A percentile compares a stretch with the other conserved stretches of the same genome.
phyloP scores from a whole-genome alignment of 2,888 invertebrate genomes.

The Parnassius glacialis region DNA sequence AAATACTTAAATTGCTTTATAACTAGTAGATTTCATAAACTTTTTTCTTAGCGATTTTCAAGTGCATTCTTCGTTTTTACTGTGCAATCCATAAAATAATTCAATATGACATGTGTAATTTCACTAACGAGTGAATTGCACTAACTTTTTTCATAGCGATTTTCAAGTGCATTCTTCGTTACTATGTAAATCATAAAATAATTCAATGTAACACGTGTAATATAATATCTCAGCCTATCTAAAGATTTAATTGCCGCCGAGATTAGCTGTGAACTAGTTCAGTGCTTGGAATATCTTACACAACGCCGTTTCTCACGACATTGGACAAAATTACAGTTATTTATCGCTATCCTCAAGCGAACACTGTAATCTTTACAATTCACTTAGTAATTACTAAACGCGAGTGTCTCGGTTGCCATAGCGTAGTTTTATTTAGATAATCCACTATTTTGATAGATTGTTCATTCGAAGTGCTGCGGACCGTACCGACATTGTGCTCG shows the following conservation, averaged over 20 bases:
- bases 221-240: conserved; percentile 48
- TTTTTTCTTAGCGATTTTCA: no score
- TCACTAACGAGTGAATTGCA: not conserved
- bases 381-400: conserved; percentile 35
- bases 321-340: conserved; percentile 74
- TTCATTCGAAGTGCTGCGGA: conserved; percentile 33
- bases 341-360: conserved; percentile 39
- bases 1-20: not conserved
- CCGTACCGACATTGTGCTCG: conserved; percentile 44
- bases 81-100: not conserved
- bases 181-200: not conserved
- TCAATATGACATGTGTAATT: conserved; percentile 40
- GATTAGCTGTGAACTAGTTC: conserved; percentile 75
- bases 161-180: no score
- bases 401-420: conserved; percentile 8
- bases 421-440: conserved; percentile 18
- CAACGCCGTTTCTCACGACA: conserved; percentile 73
- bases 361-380: conserved; percentile 18
- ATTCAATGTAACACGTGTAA: conserved; percentile 40
- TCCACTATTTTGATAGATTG: conserved; percentile 28
- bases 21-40: not conserved
- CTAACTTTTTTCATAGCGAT: no score
- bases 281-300: conserved; percentile 56
- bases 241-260: conserved; percentile 60
- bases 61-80: not conserved